These are phyloP conservation scores for Bembecia ichneumoniformis DNA, from an alignment of 2,888 invertebrate genomes.

Conservation along the genomic window DNA sequence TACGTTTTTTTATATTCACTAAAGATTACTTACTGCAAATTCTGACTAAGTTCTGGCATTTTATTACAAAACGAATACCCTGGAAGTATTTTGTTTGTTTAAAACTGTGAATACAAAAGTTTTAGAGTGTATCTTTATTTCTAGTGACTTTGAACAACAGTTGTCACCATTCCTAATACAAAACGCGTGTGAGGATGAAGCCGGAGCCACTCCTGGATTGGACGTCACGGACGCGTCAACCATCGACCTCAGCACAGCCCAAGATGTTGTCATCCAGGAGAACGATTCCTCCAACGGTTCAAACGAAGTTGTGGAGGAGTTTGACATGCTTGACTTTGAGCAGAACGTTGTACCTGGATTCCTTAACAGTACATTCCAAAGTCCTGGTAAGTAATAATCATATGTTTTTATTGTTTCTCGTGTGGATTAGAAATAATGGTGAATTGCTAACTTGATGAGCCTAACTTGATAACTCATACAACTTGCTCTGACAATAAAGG, in stretches of 20 bases:
- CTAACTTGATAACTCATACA: too few relatives aligned
- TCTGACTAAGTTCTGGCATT: too few relatives aligned
- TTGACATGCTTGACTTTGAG: constrained; percentile 57
- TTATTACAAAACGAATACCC: too few relatives aligned
- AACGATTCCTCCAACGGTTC: constrained; percentile 39
- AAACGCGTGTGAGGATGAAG: constrained; percentile 54
- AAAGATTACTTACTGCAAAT: too few relatives aligned
- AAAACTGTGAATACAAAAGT: too few relatives aligned
- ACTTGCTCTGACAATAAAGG: too few relatives aligned
- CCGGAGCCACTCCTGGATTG: constrained; percentile 22
- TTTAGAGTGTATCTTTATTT: too few relatives aligned
- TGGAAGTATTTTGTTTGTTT: too few relatives aligned
- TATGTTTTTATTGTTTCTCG: too few relatives aligned
- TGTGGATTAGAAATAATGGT: too few relatives aligned
- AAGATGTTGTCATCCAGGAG: constrained; percentile 49
- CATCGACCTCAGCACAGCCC: constrained; percentile 18
- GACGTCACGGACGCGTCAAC: constrained; percentile 45
- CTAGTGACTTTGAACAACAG: constrained; percentile 71
- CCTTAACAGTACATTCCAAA: constrained; percentile 59
- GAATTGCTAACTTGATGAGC: too few relatives aligned
- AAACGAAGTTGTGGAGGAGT: constrained; percentile 33
- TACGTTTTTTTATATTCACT: too few relatives aligned
- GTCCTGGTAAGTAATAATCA: constrained; percentile 25
- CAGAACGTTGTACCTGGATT: constrained; percentile 62
- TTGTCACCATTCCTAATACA: constrained; percentile 70